Evolutionary conservation across 2,888 invertebrate genomes (phyloP).

Genomic region (Enchytraeus crypticus): DNA sequence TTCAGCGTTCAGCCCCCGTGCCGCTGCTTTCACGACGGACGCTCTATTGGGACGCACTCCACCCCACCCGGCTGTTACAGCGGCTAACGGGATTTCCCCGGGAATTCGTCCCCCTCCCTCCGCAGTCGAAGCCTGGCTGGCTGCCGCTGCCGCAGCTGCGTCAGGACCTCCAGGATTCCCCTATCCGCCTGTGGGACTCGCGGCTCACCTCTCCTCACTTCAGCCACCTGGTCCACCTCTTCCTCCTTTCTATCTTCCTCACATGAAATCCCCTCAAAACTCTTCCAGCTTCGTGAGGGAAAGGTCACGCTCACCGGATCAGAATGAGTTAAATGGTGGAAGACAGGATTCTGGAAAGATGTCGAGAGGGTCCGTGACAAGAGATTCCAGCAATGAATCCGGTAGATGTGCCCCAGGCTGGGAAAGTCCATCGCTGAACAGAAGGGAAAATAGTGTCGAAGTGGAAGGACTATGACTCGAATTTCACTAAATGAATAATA

Average conservation of each 20-base stretch:
- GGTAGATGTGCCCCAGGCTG: no score
- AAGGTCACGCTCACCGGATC: no score
- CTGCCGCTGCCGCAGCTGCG: not conserved
- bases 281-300: not conserved
- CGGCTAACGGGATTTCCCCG: not conserved
- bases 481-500: no score
- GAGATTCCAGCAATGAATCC: no score
- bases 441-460: no score
- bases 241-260: not conserved
- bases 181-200: slow-evolving; percentile 21
- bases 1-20: slow-evolving; percentile 38
- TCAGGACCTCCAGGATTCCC: slow-evolving; percentile 3
- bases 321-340: no score
- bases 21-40: slow-evolving; percentile 27
- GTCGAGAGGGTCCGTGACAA: no score
- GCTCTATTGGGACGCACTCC: slow-evolving; percentile 19
- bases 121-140: slow-evolving; percentile 5
- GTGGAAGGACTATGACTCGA: no score
- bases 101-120: slow-evolving; percentile 3
- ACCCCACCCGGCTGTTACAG: not conserved
- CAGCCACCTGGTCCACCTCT: not conserved
- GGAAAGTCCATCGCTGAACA: no score
- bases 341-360: no score
- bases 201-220: not conserved
- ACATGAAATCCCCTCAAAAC: not conserved